Conservation (phyloP, 1,140 invertebrate species). For the Carposina sasakii region DNA sequence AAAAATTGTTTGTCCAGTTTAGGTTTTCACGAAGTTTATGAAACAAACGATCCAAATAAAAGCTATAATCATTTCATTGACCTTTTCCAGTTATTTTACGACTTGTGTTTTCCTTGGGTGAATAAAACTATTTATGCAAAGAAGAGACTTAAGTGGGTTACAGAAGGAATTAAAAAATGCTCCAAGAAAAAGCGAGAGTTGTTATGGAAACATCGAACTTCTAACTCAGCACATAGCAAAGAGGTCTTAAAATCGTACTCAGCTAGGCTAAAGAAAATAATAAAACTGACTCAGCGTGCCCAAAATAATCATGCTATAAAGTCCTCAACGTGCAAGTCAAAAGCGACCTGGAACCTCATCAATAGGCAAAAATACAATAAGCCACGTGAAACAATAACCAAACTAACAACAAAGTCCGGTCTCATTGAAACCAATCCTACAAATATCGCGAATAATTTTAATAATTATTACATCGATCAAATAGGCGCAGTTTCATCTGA, state of each 20-base stretch:
- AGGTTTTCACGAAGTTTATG: not conserved
- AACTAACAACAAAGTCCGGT: not conserved
- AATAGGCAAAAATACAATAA: not conserved
- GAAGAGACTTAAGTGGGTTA: not conserved
- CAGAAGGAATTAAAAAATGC: not conserved
- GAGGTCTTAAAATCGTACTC: constrained; percentile 16
- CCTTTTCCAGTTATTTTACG: not conserved
- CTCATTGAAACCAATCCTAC: not conserved
- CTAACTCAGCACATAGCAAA: not conserved
- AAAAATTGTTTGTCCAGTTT: not conserved
- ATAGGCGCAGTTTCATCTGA: not conserved
- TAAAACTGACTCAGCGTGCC: not conserved
- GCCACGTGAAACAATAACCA: not conserved
- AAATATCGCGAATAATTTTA: not conserved
- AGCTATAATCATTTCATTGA: not conserved
- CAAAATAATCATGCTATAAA: not conserved
- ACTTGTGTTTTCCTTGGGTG: not conserved
- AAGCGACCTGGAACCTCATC: not conserved
- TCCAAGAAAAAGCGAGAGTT: not conserved
- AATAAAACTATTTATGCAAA: not conserved
- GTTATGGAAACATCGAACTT: not conserved
- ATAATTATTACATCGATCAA: not conserved
- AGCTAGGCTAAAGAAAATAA: not conserved
- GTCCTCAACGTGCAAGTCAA: not conserved
- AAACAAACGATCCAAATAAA: not conserved